Percentiles rank a stretch among this genome's conserved stretches.
These are phyloP conservation scores for Gavialis gangeticus DNA, from an alignment of 2,113 vertebrate species.

Conservation along the genomic window DNA sequence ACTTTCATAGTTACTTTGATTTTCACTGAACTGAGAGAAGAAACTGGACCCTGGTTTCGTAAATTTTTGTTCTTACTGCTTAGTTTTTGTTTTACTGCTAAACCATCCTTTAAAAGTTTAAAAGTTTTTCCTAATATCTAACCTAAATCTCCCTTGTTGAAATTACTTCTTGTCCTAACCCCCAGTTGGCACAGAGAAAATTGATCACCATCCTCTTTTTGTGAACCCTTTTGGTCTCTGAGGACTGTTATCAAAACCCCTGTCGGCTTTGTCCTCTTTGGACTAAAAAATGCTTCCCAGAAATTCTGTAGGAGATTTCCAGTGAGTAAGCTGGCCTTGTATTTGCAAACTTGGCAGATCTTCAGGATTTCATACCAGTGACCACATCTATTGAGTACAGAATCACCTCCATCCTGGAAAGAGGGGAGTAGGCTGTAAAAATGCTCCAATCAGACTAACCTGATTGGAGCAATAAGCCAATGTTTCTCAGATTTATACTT, in stretches of 20 bases:
- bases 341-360: background rate
- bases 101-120: background rate
- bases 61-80: background rate
- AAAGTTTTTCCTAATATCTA: too few relatives aligned
- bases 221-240: too few relatives aligned
- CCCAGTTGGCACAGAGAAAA: too few relatives aligned
- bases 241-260: constrained; percentile 26
- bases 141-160: too few relatives aligned
- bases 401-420: background rate
- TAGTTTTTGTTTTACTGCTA: background rate
- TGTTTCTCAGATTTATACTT: background rate
- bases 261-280: constrained; percentile 15
- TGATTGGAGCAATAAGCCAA: background rate
- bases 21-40: background rate
- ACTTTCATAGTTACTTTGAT: background rate
- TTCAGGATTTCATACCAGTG: constrained; percentile 24
- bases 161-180: too few relatives aligned
- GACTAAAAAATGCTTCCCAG: constrained; percentile 52
- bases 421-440: background rate
- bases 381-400: background rate
- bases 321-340: background rate
- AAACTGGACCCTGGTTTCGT: background rate
- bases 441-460: background rate
- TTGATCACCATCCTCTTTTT: too few relatives aligned
- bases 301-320: background rate